These are phyloP conservation scores for Scaptomyza polygonia DNA, from an alignment of 2,888 invertebrate species.

Conservation along the genomic window DNA sequence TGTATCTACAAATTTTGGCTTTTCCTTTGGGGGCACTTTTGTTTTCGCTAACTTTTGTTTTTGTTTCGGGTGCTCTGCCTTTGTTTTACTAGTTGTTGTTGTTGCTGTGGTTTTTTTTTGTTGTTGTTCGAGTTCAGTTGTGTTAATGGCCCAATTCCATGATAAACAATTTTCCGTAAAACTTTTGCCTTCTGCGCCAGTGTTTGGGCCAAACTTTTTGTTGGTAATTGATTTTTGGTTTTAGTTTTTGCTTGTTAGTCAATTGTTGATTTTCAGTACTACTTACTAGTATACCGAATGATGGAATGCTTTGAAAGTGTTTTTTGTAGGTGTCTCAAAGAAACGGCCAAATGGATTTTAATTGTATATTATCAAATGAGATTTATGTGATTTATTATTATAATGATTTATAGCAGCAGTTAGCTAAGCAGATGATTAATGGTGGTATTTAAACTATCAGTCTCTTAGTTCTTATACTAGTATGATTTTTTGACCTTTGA, in stretches of 20 bases:
- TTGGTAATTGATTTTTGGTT: conserved; percentile 44
- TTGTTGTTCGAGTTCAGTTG: conserved; percentile 18
- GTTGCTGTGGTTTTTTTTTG: too few relatives aligned
- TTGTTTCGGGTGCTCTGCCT: not conserved
- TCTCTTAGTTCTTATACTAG: too few relatives aligned
- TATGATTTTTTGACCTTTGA: too few relatives aligned
- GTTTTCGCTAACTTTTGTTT: conserved; percentile 54
- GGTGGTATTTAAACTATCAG: not conserved
- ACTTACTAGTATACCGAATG: not conserved
- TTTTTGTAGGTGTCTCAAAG: not conserved
- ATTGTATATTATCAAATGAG: not conserved
- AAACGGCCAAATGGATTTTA: not conserved
- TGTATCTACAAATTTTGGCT: conserved; percentile 48
- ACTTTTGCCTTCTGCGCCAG: conserved; percentile 43
- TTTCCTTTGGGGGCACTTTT: conserved; percentile 49
- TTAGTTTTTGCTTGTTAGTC: conserved; percentile 18
- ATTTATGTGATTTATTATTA: not conserved
- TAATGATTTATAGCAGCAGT: not conserved
- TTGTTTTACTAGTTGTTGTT: conserved; percentile 10
- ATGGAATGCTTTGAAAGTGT: conserved; percentile 3
- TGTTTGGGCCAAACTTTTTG: conserved; percentile 31
- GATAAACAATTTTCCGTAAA: conserved; percentile 62
- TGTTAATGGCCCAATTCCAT: conserved; percentile 71
- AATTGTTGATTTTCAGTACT: conserved; percentile 38
- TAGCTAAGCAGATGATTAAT: not conserved